Base-by-base conservation (phyloP, 2,113 vertebrate species). In the Oryzias celebensis region DNA sequence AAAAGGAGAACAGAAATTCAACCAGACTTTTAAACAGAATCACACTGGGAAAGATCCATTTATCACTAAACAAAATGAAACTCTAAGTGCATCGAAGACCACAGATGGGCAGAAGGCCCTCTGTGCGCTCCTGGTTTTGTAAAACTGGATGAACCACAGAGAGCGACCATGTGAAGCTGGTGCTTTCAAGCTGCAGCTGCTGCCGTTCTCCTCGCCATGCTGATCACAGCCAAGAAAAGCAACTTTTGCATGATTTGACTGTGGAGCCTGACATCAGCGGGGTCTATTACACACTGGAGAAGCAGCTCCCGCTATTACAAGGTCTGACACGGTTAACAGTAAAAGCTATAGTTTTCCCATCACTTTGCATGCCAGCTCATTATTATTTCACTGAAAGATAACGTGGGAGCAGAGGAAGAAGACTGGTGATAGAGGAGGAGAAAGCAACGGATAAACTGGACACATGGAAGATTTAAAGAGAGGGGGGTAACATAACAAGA, bases 41-140 rank as follows among this genome's bases (percentile, higher is more conserved):
- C 50, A 77, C 81, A 65, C 67, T 54, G 57, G 60, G 69, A 62
- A 77, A 85, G 82, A 85, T 87, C 80, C 87, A 88, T 87, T 91
- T 89, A 90, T 67, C 69, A 88, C 83, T 86, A 91, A 91, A 91
- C 87, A 85, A 90, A 90, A 92, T 89, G 78, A 82, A 91, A 90
- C 88, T 88, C 84, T 62, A 89, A 88, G 87, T 87, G 85, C 81
- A 69, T 89, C 65, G 63, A 81, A 81, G 86, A 85, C 26, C 26
- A 6, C 26, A 28, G 26, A 28, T 28, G 26, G 26, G 26, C 26
- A 28, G 26, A 28, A 5, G 26, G 26, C 5, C 5, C 5, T 28
- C 26, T 28, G 26, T 28, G 26, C 7, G 26, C 26, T 7, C 26
- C 26, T 28, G 26, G 26, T 28, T 28, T 28, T 6, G 5, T 28